phyloP scores from a whole-genome alignment of 2,888 invertebrate species.

The Stenotaenia linearis region DNA sequence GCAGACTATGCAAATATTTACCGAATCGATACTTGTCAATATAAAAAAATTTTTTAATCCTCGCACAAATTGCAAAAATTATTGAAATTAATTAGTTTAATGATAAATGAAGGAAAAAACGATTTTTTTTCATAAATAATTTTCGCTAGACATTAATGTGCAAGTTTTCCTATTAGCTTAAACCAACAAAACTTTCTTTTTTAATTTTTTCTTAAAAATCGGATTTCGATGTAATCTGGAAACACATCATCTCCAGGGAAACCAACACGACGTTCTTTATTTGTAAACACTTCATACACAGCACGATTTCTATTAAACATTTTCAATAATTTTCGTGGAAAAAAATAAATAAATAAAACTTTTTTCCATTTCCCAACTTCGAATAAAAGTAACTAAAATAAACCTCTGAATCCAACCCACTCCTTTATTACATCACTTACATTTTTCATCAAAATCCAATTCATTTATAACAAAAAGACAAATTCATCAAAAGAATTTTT shows the following conservation, averaged over 20 bases:
- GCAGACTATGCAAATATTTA: neutral
- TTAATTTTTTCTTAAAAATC: too few relatives aligned
- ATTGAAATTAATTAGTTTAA: neutral
- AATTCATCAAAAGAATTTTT: too few relatives aligned
- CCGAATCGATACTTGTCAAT: neutral
- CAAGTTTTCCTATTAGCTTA: too few relatives aligned
- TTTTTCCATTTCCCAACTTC: neutral
- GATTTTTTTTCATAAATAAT: neutral
- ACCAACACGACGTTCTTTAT: neutral
- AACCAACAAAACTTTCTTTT: too few relatives aligned
- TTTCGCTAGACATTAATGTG: too few relatives aligned
- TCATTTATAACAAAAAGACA: too few relatives aligned
- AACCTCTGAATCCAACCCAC: too few relatives aligned
- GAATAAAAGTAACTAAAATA: neutral
- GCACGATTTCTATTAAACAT: neutral
- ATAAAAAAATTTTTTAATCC: neutral
- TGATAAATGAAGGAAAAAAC: neutral
- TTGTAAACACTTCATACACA: neutral
- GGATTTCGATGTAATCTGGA: neutral
- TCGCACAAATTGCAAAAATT: neutral
- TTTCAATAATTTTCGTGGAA: neutral
- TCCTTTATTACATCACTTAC: too few relatives aligned
- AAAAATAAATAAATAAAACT: neutral
- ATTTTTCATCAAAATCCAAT: too few relatives aligned
- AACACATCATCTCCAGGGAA: neutral